Conservation (phyloP, 2,888 invertebrate genomes). For the Nemoura dubitans region DNA sequence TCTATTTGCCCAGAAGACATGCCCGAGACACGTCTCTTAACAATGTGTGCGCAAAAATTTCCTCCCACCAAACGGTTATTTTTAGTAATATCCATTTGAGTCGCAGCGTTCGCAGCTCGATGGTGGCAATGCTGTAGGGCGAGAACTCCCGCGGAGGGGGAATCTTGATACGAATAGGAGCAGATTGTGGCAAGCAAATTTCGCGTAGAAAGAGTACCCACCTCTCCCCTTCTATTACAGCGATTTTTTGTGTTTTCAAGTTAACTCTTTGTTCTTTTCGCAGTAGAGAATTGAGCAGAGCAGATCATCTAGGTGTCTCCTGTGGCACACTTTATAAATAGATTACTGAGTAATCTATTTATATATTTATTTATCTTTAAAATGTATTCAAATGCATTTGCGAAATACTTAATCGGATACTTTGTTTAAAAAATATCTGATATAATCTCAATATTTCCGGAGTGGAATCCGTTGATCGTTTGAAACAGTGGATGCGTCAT, state of each 20-base stretch:
- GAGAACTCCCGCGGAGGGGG: not conserved
- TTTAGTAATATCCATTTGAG: not conserved
- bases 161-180: not conserved
- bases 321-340: not conserved
- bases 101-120: not conserved
- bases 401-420: no score
- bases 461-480: no score
- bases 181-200: not conserved
- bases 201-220: not conserved
- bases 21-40: slow-evolving; percentile 15
- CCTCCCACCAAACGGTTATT: not conserved
- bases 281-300: not conserved
- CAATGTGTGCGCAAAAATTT: not conserved
- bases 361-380: no score
- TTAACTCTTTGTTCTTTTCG: not conserved
- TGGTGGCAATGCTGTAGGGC: not conserved
- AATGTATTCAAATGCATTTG: no score
- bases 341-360: no score
- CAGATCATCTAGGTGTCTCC: not conserved
- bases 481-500: no score
- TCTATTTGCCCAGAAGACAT: not conserved
- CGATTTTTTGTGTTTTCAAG: not conserved
- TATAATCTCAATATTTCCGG: no score
- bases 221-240: not conserved
- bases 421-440: no score